Percentiles rank a stretch among this genome's conserved stretches.
These are phyloP conservation scores for Tauraco erythrolophus DNA, from an alignment of 2,113 vertebrate genomes.

Conservation along the genomic window DNA sequence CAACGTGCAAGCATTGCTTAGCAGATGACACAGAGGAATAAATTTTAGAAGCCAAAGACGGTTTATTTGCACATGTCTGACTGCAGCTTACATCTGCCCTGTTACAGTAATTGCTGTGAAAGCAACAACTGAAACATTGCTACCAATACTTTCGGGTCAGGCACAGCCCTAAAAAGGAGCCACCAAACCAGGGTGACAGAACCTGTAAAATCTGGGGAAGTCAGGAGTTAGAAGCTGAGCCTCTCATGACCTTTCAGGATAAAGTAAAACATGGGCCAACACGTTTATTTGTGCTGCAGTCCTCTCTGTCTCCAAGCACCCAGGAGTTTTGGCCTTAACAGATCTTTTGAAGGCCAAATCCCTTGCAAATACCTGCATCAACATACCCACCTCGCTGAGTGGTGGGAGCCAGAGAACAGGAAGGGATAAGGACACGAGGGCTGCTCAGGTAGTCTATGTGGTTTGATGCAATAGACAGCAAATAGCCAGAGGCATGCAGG, in stretches of 20 bases:
- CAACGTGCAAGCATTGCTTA: neutral
- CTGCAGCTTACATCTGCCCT: neutral
- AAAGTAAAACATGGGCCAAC: neutral
- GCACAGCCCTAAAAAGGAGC: neutral
- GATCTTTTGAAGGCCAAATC: neutral
- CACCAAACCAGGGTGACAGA: neutral
- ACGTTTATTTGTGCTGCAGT: neutral
- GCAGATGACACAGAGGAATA: neutral
- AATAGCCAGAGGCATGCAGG: neutral
- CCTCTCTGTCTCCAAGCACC: neutral
- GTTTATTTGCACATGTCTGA: neutral
- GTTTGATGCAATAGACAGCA: neutral
- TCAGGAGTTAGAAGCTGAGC: neutral
- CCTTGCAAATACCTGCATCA: neutral
- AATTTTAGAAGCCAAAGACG: neutral
- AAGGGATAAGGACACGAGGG: neutral
- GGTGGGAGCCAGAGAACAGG: neutral
- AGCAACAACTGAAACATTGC: neutral
- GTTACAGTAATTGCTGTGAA: neutral
- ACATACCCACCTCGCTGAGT: too few species aligned
- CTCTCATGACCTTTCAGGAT: neutral
- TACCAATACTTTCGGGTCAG: neutral
- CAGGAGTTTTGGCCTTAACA: neutral
- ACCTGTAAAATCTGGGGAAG: neutral
- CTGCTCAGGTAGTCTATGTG: neutral